Conservation (phyloP, 2,113 vertebrate genomes). For the Manacus vitellinus region DNA sequence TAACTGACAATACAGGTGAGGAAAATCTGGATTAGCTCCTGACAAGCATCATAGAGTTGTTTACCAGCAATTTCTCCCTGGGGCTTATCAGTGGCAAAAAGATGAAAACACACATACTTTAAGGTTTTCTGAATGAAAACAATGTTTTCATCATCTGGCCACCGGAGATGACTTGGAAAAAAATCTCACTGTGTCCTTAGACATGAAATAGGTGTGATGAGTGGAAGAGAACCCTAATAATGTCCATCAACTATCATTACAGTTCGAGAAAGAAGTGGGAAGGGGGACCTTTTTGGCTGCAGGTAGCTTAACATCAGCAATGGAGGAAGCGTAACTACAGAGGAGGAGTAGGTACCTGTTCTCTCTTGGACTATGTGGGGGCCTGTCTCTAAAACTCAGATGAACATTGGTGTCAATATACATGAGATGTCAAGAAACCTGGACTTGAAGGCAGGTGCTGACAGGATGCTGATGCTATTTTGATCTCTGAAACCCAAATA, state of each 20-base stretch:
- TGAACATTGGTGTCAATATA: neutral
- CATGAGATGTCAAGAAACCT: neutral
- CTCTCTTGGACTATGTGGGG: neutral
- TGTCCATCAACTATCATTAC: neutral
- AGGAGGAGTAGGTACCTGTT: neutral
- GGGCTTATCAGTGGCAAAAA: neutral
- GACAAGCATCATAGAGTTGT: neutral
- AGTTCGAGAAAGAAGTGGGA: neutral
- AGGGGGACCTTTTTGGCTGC: neutral
- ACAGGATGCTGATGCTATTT: neutral
- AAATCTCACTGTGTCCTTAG: neutral
- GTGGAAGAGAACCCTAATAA: neutral
- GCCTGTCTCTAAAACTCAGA: neutral
- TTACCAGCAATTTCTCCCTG: neutral
- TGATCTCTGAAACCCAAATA: neutral
- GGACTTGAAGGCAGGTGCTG: neutral
- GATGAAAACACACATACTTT: neutral
- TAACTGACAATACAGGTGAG: neutral
- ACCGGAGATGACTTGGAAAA: neutral
- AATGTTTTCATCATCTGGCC: neutral
- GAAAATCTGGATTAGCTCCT: neutral
- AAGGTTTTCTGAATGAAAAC: neutral
- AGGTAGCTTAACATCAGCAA: neutral
- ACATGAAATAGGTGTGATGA: neutral
- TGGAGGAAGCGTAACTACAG: neutral